A percentile compares a stretch with the other conserved stretches of the same genome.
These are phyloP conservation scores for Leucosticte australis DNA, from an alignment of 2,113 vertebrate genomes.

Conservation along the genomic window DNA sequence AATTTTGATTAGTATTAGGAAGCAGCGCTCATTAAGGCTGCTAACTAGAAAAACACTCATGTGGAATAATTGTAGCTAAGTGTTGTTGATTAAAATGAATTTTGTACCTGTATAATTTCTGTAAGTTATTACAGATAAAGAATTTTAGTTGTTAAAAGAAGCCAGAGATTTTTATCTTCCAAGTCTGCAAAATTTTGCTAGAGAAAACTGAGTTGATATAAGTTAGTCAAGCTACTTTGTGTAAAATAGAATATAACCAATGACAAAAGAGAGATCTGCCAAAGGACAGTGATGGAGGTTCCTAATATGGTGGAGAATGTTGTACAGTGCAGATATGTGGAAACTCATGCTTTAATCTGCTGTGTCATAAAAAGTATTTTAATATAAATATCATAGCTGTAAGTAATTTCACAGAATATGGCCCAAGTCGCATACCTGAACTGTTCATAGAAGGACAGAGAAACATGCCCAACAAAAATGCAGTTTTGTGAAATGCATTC, in stretches of 20 bases:
- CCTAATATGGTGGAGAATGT: not conserved
- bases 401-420: not conserved
- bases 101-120: not conserved
- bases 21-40: not conserved
- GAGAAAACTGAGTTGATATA: not conserved
- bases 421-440: not conserved
- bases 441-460: not conserved
- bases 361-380: not conserved
- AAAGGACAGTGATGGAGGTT: not conserved
- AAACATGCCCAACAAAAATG: rapidly evolving
- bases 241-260: not conserved
- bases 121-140: not conserved
- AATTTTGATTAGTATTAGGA: not conserved
- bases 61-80: not conserved
- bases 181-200: not conserved
- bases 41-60: not conserved
- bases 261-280: not conserved
- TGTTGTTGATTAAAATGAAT: not conserved
- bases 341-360: not conserved
- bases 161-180: not conserved
- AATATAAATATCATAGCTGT: not conserved
- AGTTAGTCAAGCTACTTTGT: not conserved
- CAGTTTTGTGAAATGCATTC: not conserved
- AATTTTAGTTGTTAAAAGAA: not conserved
- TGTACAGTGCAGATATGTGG: not conserved